phyloP scores from a whole-genome alignment of 2,888 invertebrate genomes.

The Papilio protenor region DNA sequence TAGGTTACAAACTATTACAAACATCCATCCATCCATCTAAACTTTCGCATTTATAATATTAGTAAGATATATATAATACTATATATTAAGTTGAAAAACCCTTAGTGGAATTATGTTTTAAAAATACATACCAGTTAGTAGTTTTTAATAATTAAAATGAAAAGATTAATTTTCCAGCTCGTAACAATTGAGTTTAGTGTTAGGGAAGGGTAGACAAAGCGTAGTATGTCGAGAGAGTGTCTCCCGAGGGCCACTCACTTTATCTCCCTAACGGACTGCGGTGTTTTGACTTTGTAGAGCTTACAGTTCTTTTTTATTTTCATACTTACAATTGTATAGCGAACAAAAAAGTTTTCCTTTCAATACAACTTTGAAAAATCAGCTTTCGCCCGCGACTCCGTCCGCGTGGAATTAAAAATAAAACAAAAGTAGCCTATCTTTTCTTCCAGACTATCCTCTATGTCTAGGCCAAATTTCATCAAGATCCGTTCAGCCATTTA shows the following conservation, averaged over 20 bases:
- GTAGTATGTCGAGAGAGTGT: conserved; percentile 29
- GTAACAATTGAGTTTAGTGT: background rate
- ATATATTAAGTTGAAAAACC: no score
- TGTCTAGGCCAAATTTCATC: no score
- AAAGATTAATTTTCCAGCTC: background rate
- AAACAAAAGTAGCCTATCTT: no score
- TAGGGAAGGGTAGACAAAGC: conserved; percentile 25
- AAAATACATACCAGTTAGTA: background rate
- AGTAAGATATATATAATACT: no score
- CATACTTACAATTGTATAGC: conserved; percentile 15
- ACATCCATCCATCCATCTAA: no score
- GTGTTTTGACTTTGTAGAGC: conserved; percentile 26
- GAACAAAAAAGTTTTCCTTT: background rate
- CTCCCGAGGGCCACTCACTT: conserved; percentile 38
- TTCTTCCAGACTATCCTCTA: no score
- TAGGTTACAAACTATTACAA: no score
- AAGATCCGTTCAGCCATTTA: no score
- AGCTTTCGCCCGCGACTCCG: no score
- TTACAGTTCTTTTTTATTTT: conserved; percentile 27
- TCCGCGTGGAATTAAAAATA: no score
- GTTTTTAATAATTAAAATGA: background rate
- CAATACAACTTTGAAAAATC: background rate
- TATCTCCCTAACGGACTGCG: conserved; percentile 34
- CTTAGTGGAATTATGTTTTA: background rate
- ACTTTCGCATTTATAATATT: no score